Evolutionary conservation across 2,113 vertebrate genomes (phyloP), one percentile per base, ranked within the genome.

Genomic region (Amphiprion ocellaris): DNA sequence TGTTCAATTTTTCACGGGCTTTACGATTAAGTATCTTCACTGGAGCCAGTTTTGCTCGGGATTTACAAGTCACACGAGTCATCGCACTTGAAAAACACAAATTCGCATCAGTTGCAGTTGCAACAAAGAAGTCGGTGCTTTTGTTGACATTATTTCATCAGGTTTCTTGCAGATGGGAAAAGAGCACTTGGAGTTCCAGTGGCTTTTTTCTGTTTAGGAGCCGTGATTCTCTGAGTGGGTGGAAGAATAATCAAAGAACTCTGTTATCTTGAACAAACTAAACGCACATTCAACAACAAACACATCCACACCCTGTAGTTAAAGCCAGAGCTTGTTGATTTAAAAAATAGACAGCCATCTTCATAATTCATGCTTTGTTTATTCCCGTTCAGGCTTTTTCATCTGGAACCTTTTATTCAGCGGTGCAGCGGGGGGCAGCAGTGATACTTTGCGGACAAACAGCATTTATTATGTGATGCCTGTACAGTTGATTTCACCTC

Each of bases 1-100:
- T 81, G 64, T 86, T 85, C 33, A 71, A 69, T 79, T 87, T 63
- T 91, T 63, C 80, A 85, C 66, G 41, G 67, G 47, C 47, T 86
- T 79, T 59, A 39, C 50, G 10, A 33, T 53, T 12, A 30, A 58
- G 55, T 21, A 47, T 30, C 47, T 47, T 15, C 5, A 15, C 4
- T 16, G 10, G 47, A 52, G 41, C 26, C 67, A 14, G 15, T 33
- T 61, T 66, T 63, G 23, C 14, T 47, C 23, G 1, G 5, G 17
- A 2, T 39, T 26, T 44, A 14, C 41, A 14, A 44, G 41, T 15
- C 41, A 41, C 11, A 44, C 2, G 41, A 44, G 41, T 44, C 41
- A 15, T 56, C 15, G 19, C 30, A 16, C 30, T 58, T 21, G 0
- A 68, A 56, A 78, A 10, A 41, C 61, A 10, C 66, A 46, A 0